phyloP scores from a whole-genome alignment of 1,140 invertebrate genomes.

The Drosophila prosaltans region DNA sequence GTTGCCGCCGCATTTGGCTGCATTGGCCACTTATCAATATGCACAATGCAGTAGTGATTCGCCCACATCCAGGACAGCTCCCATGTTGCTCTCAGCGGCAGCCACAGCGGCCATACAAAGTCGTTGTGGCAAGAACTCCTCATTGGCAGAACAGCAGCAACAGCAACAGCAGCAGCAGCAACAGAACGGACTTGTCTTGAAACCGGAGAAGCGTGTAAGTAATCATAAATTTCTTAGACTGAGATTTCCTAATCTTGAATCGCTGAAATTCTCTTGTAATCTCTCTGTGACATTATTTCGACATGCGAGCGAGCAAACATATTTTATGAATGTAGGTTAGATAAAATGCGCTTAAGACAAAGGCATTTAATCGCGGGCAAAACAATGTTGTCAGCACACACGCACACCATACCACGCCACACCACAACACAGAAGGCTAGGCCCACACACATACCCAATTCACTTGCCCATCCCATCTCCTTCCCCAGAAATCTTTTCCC shows the following conservation, averaged over 20 bases:
- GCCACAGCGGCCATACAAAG: conserved; percentile 72
- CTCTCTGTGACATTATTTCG: conserved; percentile 54
- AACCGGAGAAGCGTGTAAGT: conserved; percentile 83
- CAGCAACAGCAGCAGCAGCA: conserved; percentile 55
- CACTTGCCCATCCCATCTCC: conserved; percentile 18
- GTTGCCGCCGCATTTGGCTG: conserved; percentile 60
- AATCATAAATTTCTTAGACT: conserved; percentile 42
- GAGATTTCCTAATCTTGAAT: conserved; percentile 67
- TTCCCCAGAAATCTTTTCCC: neutral
- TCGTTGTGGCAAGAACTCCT: conserved; percentile 59
- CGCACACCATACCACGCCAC: conserved; percentile 16
- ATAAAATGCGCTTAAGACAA: conserved; percentile 72
- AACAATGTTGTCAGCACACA: conserved; percentile 76
- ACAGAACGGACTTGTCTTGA: conserved; percentile 74
- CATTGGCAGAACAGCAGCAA: conserved; percentile 35
- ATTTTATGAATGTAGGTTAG: conserved; percentile 72
- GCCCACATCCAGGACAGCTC: conserved; percentile 71
- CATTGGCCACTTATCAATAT: conserved; percentile 33
- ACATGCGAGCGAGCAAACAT: conserved; percentile 54
- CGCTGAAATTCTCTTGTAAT: conserved; percentile 55
- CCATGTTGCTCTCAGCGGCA: conserved; percentile 72
- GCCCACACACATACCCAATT: conserved; percentile 35
- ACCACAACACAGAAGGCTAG: conserved; percentile 24
- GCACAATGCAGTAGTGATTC: conserved; percentile 42
- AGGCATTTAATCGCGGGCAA: conserved; percentile 74